Conservation (phyloP, 2,888 invertebrate genomes). For the Melieria crassipennis region DNA sequence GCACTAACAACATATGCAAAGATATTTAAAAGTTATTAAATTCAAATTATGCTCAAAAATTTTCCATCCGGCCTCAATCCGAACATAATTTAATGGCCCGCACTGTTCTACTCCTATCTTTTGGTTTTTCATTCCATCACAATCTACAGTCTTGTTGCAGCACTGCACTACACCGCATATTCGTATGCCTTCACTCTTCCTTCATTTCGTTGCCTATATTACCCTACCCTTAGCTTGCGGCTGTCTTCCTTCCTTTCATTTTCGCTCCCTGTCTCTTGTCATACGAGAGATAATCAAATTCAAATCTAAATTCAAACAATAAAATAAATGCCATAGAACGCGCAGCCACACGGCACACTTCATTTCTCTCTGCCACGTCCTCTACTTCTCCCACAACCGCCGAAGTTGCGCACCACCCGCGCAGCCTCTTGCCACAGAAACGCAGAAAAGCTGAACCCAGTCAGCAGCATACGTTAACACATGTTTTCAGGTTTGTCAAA, state of each 20-base stretch:
- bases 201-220: background rate
- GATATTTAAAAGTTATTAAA: background rate
- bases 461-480: background rate
- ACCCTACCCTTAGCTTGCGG: background rate
- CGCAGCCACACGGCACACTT: constrained; percentile 1
- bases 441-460: background rate
- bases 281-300: constrained; percentile 41
- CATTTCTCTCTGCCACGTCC: background rate
- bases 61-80: background rate
- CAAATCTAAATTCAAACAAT: constrained; percentile 43
- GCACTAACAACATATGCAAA: background rate
- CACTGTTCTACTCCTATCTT: background rate
- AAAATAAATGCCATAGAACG: constrained; percentile 31
- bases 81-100: background rate
- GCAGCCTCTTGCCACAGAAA: background rate
- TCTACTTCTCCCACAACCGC: background rate
- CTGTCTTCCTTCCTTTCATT: background rate
- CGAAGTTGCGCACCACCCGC: too few species aligned
- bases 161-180: too few species aligned
- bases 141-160: background rate
- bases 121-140: background rate
- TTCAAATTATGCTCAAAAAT: constrained; percentile 1
- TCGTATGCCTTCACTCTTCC: background rate
- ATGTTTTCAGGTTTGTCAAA: constrained; percentile 2
- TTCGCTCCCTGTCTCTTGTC: constrained; percentile 9